These are phyloP conservation scores for Bembecia ichneumoniformis DNA, from an alignment of 2,888 invertebrate species.

Conservation along the genomic window DNA sequence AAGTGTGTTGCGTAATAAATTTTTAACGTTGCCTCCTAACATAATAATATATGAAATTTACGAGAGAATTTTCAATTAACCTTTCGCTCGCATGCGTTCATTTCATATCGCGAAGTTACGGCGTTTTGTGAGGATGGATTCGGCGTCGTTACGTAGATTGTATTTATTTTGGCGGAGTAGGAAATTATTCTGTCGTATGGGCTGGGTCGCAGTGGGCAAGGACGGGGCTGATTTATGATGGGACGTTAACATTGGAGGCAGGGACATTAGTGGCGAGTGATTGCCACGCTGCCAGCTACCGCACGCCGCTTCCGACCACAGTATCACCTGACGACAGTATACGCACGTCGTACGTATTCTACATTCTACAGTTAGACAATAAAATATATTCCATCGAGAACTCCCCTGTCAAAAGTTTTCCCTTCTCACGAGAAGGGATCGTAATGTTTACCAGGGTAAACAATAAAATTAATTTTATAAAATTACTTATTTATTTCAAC, in stretches of 20 bases:
- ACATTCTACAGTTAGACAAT: no score
- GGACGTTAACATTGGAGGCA: slow-evolving; percentile 35
- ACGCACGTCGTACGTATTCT: no score
- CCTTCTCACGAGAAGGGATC: no score
- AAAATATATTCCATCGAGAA: no score
- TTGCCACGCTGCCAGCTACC: slow-evolving; percentile 9
- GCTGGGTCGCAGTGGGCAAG: slow-evolving; percentile 5
- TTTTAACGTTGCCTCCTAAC: slow-evolving; percentile 26
- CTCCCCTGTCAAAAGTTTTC: no score
- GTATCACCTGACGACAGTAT: not conserved
- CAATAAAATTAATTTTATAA: no score
- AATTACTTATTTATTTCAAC: no score
- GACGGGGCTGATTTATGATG: slow-evolving; percentile 33
- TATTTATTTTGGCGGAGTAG: slow-evolving; percentile 25
- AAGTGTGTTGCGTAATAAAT: slow-evolving; percentile 29
- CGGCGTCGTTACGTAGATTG: slow-evolving; percentile 18
- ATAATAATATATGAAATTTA: slow-evolving; percentile 30
- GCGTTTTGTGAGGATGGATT: not conserved
- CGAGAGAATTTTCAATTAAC: slow-evolving; percentile 40
- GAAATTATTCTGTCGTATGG: slow-evolving; percentile 30
- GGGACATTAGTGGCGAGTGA: slow-evolving; percentile 33
- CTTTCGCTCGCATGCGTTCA: slow-evolving; percentile 16
- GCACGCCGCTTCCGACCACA: not conserved
- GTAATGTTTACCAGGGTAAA: no score
- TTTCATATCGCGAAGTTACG: slow-evolving; percentile 1